phyloP scores from a whole-genome alignment of 2,113 vertebrate species.

The Callorhinus ursinus region DNA sequence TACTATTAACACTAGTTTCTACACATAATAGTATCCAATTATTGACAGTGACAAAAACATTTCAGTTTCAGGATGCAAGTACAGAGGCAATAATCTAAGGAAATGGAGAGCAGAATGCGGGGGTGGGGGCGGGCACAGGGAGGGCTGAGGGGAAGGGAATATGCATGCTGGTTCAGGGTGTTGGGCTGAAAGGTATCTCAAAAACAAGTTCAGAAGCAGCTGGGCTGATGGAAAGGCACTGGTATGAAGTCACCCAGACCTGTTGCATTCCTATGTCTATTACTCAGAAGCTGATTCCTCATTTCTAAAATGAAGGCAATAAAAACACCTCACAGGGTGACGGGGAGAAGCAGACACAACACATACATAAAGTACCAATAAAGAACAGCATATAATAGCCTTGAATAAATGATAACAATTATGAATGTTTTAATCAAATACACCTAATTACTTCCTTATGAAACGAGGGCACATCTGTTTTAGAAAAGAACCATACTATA shows the following conservation, averaged over 20 bases:
- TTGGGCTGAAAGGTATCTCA: neutral
- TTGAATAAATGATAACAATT: conserved; percentile 57
- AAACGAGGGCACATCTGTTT: conserved; percentile 73
- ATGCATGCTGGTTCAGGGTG: neutral
- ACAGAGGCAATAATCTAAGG: neutral
- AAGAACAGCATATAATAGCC: conserved; percentile 49
- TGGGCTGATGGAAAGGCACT: neutral
- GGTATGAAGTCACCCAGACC: neutral
- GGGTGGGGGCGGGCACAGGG: neutral
- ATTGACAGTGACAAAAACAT: neutral
- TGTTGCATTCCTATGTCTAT: neutral
- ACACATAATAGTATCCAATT: neutral
- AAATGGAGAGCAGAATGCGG: neutral
- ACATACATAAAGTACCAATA: neutral
- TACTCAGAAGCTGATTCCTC: neutral
- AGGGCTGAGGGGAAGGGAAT: neutral
- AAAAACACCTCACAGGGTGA: neutral
- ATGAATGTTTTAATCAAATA: conserved; percentile 76
- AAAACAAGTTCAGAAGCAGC: neutral
- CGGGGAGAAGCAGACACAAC: neutral
- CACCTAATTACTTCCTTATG: conserved; percentile 75
- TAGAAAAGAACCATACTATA: conserved; percentile 67
- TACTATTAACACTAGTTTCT: neutral
- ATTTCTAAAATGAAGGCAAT: conserved; percentile 2
- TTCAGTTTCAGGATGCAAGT: conserved; percentile 16